A percentile compares a stretch with the other conserved stretches of the same genome.
Evolutionary conservation across 2,888 invertebrate genomes (phyloP).

Genomic region (Mongoloraphidia duomilia): DNA sequence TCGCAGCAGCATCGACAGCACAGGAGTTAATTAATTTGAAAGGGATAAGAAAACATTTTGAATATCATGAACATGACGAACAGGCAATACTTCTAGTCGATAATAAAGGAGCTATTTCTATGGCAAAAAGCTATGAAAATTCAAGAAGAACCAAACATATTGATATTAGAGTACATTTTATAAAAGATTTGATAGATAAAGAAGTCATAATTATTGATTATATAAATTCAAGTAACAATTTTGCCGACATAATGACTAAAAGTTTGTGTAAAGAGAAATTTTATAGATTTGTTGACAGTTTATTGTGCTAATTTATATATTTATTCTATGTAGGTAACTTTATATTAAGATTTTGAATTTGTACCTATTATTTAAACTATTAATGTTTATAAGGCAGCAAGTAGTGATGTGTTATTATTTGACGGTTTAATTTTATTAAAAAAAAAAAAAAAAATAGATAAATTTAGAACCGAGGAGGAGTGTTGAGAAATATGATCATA

Average conservation of each 20-base stretch:
- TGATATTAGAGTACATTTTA: neutral
- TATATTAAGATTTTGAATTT: too few relatives aligned
- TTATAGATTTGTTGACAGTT: too few relatives aligned
- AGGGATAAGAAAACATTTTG: constrained; percentile 1
- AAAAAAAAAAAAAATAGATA: too few relatives aligned
- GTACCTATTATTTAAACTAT: too few relatives aligned
- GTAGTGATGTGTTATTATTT: too few relatives aligned
- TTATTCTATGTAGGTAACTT: too few relatives aligned
- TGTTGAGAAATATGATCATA: too few relatives aligned
- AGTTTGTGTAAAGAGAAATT: neutral
- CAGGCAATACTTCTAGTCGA: neutral
- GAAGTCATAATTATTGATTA: neutral
- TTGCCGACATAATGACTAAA: neutral
- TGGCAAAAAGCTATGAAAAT: neutral
- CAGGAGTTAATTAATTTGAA: constrained; percentile 7
- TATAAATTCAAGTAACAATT: neutral
- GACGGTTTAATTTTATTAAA: too few relatives aligned
- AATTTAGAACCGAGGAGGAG: too few relatives aligned
- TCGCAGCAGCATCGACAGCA: constrained; percentile 3
- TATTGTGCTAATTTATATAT: too few relatives aligned
- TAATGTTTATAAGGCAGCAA: too few relatives aligned
- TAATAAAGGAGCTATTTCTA: neutral
- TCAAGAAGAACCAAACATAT: constrained; percentile 1
- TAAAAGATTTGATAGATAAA: neutral
- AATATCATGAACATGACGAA: neutral